A percentile compares a stretch with the other conserved stretches of the same genome.
phyloP scores from a whole-genome alignment of 2,113 vertebrate species.

The Tyrannus savana region DNA sequence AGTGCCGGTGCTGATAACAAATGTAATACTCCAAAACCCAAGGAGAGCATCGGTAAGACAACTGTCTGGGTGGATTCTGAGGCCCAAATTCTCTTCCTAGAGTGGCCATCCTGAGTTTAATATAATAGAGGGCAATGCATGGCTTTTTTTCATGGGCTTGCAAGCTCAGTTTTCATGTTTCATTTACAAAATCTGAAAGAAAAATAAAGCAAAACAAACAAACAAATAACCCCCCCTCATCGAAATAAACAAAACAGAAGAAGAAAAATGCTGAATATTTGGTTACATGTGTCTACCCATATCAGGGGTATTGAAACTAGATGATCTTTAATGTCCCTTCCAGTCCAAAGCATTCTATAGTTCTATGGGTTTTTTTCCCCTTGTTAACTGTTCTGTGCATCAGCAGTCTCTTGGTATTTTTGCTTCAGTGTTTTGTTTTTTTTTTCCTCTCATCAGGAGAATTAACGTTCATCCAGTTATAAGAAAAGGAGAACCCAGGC shows the following conservation, averaged over 20 bases:
- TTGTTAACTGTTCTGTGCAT: not conserved
- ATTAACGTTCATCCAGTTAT: not conserved
- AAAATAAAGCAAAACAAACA: accelerated
- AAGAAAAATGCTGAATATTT: not conserved
- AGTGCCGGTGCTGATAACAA: not conserved
- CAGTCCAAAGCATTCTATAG: not conserved
- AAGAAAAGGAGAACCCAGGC: not conserved
- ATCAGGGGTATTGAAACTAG: not conserved
- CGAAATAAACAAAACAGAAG: not conserved
- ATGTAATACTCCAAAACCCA: not conserved
- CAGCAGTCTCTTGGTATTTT: accelerated
- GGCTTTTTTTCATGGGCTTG: accelerated
- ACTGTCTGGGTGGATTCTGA: not conserved
- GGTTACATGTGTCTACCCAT: not conserved
- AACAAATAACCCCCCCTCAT: accelerated
- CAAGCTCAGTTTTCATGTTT: not conserved
- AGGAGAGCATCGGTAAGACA: not conserved
- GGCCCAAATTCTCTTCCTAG: not conserved
- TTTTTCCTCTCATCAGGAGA: not conserved
- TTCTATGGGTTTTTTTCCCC: not conserved
- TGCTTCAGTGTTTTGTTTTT: not conserved
- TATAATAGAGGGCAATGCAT: not conserved
- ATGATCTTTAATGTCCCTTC: not conserved
- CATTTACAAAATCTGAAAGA: not conserved
- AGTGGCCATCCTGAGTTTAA: not conserved